A percentile compares a stretch with the other conserved stretches of the same genome.
These are phyloP conservation scores for Cryptomyrus ogoouensis DNA, from an alignment of 2,113 vertebrate species.

Conservation along the genomic window DNA sequence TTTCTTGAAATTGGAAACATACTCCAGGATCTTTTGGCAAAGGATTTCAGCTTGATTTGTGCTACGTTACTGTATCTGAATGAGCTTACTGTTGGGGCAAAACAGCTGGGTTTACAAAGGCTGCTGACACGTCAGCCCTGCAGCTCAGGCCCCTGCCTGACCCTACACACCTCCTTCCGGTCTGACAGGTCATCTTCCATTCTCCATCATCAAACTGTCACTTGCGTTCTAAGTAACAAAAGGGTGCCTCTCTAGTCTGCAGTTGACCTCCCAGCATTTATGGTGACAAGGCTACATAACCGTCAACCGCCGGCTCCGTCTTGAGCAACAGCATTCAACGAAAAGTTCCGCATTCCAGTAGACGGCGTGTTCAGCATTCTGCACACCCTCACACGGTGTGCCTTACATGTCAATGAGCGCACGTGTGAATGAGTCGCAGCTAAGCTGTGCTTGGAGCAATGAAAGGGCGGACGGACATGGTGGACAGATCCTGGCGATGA, in stretches of 20 bases:
- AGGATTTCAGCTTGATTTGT: not conserved
- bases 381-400: not conserved
- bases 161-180: not conserved
- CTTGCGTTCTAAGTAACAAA: not conserved
- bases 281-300: not conserved
- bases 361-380: not conserved
- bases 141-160: not conserved
- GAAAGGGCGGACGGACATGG: not conserved
- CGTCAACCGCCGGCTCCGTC: not conserved
- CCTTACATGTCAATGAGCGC: not conserved
- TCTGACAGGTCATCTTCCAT: not conserved
- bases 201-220: not conserved
- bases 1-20: not conserved
- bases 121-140: not conserved
- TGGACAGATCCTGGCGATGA: not conserved
- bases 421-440: not conserved
- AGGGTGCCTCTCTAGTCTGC: not conserved
- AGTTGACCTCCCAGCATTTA: not conserved
- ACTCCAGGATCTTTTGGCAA: not conserved
- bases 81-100: not conserved
- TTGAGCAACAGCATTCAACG: not conserved
- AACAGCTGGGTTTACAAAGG: not conserved
- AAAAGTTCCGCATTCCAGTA: not conserved
- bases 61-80: not conserved
- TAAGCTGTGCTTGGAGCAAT: not conserved